These are phyloP conservation scores for Gambelia wislizenii DNA, from an alignment of 2,797 vertebrate genomes.

Conservation along the genomic window DNA sequence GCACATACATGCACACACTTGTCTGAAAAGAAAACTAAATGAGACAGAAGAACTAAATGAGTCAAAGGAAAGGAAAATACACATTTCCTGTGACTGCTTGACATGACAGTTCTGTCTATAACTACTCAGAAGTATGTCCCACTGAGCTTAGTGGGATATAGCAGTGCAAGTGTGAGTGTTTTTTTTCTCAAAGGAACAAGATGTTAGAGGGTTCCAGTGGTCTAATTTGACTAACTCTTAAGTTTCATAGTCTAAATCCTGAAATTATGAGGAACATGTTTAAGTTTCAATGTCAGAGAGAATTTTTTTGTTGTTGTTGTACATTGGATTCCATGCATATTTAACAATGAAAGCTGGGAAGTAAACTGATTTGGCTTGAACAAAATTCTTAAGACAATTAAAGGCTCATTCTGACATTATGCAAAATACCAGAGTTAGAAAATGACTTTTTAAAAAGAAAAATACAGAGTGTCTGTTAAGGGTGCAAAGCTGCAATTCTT, in stretches of 20 bases:
- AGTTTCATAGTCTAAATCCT: background rate
- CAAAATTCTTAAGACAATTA: background rate
- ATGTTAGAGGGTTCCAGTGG: background rate
- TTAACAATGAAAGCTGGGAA: background rate
- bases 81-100: background rate
- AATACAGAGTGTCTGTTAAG: background rate
- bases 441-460: background rate
- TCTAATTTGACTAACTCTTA: background rate
- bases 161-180: background rate
- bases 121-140: background rate
- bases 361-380: background rate
- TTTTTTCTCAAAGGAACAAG: background rate
- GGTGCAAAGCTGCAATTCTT: background rate
- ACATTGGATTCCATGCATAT: background rate
- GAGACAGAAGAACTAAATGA: background rate
- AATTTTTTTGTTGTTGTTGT: background rate
- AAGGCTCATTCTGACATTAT: background rate
- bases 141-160: background rate
- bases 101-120: background rate
- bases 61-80: background rate
- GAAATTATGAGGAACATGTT: background rate
- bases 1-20: no score
- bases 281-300: background rate
- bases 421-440: background rate
- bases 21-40: background rate